These are phyloP conservation scores for Megalonaias nervosa DNA, from an alignment of 1,140 invertebrate species.

Conservation along the genomic window DNA sequence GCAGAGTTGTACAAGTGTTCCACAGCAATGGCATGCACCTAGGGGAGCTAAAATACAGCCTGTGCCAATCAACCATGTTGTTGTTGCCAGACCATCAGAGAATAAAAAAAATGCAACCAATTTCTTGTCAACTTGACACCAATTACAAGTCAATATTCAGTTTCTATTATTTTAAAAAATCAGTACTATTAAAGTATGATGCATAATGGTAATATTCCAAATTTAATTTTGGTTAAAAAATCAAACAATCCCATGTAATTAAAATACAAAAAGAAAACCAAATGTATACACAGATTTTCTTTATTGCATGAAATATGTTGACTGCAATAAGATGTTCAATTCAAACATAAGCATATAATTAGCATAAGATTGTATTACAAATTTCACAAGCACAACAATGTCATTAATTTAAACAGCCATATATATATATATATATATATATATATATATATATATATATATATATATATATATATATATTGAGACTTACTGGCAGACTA, in stretches of 20 bases:
- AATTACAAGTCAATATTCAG: slow-evolving; percentile 4
- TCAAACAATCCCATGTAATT: not conserved
- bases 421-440: too few species aligned
- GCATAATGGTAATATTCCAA: not conserved
- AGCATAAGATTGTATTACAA: too few species aligned
- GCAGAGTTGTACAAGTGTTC: slow-evolving; percentile 36
- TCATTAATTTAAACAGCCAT: too few species aligned
- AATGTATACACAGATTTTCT: not conserved
- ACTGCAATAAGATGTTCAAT: too few species aligned
- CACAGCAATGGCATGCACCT: slow-evolving; percentile 39
- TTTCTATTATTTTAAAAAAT: too few species aligned
- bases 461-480: too few species aligned
- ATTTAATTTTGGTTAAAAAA: not conserved
- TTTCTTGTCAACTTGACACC: slow-evolving; percentile 32
- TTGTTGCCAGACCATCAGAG: slow-evolving; percentile 38
- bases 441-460: too few species aligned
- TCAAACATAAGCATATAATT: too few species aligned
- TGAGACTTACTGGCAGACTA: too few species aligned
- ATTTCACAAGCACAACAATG: too few species aligned
- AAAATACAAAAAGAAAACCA: not conserved
- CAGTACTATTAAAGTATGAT: not conserved
- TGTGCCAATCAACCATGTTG: slow-evolving; percentile 35
- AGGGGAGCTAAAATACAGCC: slow-evolving; percentile 33
- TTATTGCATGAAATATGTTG: not conserved
- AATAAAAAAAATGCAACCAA: slow-evolving; percentile 32